Base-by-base conservation (phyloP, 2,797 vertebrate species). In the Chaetodon trifasciatus region DNA sequence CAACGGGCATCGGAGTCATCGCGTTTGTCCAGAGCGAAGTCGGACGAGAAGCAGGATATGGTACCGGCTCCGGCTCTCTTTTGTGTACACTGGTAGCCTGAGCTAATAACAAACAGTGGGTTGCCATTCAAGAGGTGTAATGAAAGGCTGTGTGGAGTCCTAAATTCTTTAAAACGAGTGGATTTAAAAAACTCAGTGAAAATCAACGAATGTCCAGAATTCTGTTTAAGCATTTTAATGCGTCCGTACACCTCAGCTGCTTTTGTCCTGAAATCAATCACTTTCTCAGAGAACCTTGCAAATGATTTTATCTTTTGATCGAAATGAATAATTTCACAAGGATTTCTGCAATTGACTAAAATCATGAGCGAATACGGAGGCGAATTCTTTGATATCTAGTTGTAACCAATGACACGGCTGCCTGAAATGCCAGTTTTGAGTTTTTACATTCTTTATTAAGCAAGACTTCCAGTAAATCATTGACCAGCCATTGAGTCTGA, bases 11-110 rank as follows among this genome's bases (percentile, higher is more conserved):
- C 0, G 96, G 97, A 4, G 96, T 98, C 85, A 97, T 97, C 50
- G 95, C 97, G 1, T 97, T 95, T 55, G 96, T 97, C 53, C 97
- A 97, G 91, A 97, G 97, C 16, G 97, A 97, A 78, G 94, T 96
- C 62, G 97, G 97, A 15, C 92, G 96, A 58, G 97, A 97, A 89
- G 97, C 97, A 0, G 97, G 93, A 68, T 97, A 97, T 0, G 97
- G 97, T 97, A 95, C 74, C 78, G 12, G 5, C 50, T 12, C 6
- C 2, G 7, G 10, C 66, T 8, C 46, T 13, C 3, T 28, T 40
- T 50, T 1, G 17, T 28, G 10, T 16, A 24, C 23, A 16, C 19
- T 6, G 1, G 19, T 15, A 46, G 15, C 9, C 17, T 0, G 17
- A 11, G 10, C 42, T 61, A 70, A 16, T 66, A 69, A 55, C 57